Base-by-base conservation (phyloP, 1,140 invertebrate species). In the Brachionus sp. region DNA sequence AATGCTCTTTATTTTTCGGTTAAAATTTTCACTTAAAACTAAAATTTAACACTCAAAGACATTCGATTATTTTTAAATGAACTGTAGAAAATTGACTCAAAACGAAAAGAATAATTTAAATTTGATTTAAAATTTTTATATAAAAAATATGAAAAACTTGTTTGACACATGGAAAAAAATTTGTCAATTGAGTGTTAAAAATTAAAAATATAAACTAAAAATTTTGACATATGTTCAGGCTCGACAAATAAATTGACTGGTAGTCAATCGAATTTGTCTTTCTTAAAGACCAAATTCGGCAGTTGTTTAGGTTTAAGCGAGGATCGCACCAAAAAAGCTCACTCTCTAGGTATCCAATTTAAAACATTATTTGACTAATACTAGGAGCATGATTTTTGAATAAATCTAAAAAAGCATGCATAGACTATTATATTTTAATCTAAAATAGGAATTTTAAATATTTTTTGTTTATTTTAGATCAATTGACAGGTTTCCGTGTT, bases 231-330 rank as follows among this genome's bases (percentile, higher is more conserved):
- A 57, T 57, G 50, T 57, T 75, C 25, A 75, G 70, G 70, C 44
- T 75, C 70, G 25, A 46, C 25, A 25, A 33, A 46, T 75, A 80
- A 80, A 66, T 50, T 80, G 13, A 62, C 50, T 1, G 77, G 33
- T 25, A 80, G 77, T 80, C 77, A 80, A 39, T 80, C 77, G 46
- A 80, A 66, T 80, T 42, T 80, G 37, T 39, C 77, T 57, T 80
- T 37, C 57, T 12, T 80, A 12, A 80, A 80, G 57, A 62, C 19
- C 29, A 80, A 80, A 80, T 80, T 80, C 50, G 77, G 77, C 9
- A 80, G 77, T 44, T 80, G 77, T 66, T 80, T 80, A 80, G 77
- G 77, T 19, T 62, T 80, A 80, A 19, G 25, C 19, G 77, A 57
- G 5, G 23, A 80, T 77, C 29, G 23, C 37, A 1, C 50, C 16